These are phyloP conservation scores for Clarias laeviceps DNA, from an alignment of 2,797 vertebrate genomes.

Conservation along the genomic window DNA sequence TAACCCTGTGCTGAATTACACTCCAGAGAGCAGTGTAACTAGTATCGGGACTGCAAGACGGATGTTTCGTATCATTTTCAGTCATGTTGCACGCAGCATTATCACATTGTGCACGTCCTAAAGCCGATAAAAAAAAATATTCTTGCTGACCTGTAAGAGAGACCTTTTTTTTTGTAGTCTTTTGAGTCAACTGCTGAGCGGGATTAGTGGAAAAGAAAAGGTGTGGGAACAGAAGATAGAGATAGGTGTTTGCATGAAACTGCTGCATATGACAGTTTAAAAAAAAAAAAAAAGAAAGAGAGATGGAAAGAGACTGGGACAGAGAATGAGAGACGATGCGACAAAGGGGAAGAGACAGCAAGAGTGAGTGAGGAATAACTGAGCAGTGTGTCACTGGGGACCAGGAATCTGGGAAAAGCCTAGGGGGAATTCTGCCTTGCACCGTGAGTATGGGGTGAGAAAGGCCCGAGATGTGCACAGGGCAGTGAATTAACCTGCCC, in stretches of 20 bases:
- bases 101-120: no score
- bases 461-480: conserved; percentile 56
- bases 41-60: not conserved
- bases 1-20: not conserved
- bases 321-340: conserved; percentile 17
- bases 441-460: conserved; percentile 47
- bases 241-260: not conserved
- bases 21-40: not conserved
- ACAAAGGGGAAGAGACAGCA: conserved; percentile 49
- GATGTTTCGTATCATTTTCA: not conserved
- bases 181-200: no score
- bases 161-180: not conserved
- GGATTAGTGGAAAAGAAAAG: no score
- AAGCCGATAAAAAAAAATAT: not conserved
- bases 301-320: conserved; percentile 42
- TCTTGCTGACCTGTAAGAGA: not conserved
- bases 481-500: conserved; percentile 77
- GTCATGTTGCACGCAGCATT: not conserved
- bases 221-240: no score
- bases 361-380: conserved; percentile 53
- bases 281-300: not conserved
- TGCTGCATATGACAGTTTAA: conserved; percentile 40
- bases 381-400: conserved; percentile 44
- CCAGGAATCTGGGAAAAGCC: conserved; percentile 45
- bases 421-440: conserved; percentile 56